Conservation (phyloP, 2,888 invertebrate genomes). For the Synanthedon tipuliformis region DNA sequence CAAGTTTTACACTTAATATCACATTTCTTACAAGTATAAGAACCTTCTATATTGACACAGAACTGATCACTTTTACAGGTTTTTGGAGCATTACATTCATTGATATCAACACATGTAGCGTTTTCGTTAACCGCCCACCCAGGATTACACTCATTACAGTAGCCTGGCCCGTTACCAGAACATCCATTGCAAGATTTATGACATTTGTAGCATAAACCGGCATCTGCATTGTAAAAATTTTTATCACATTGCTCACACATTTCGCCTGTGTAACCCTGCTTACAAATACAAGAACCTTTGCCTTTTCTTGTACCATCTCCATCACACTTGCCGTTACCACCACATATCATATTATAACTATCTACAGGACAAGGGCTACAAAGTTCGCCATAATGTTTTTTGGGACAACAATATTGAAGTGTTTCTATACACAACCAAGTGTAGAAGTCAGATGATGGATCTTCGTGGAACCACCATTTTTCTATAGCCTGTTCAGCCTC, state of each 20-base stretch:
- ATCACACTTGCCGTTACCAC: slow-evolving; percentile 78
- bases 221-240: slow-evolving; percentile 75
- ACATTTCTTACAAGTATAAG: slow-evolving; percentile 82
- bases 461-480: slow-evolving; percentile 87
- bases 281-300: slow-evolving; percentile 89
- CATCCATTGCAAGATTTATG: slow-evolving; percentile 85
- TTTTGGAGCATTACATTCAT: slow-evolving; percentile 78
- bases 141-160: slow-evolving; percentile 60
- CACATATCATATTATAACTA: slow-evolving; percentile 75
- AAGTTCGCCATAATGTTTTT: slow-evolving; percentile 81
- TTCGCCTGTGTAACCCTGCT: slow-evolving; percentile 81
- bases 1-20: slow-evolving; percentile 86
- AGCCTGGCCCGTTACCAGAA: slow-evolving; percentile 75
- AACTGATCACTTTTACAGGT: slow-evolving; percentile 76
- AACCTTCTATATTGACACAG: slow-evolving; percentile 89
- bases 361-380: slow-evolving; percentile 79
- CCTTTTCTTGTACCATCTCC: slow-evolving; percentile 95
- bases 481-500: slow-evolving; percentile 84
- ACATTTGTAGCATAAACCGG: slow-evolving; percentile 80
- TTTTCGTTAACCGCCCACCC: slow-evolving; percentile 80
- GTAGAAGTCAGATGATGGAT: slow-evolving; percentile 46
- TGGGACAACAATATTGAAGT: slow-evolving; percentile 85
- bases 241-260: slow-evolving; percentile 81
- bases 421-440: slow-evolving; percentile 84
- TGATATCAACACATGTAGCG: slow-evolving; percentile 82